These are phyloP conservation scores for Sebastes nivosus DNA, from an alignment of 2,797 vertebrate species.

Conservation along the genomic window DNA sequence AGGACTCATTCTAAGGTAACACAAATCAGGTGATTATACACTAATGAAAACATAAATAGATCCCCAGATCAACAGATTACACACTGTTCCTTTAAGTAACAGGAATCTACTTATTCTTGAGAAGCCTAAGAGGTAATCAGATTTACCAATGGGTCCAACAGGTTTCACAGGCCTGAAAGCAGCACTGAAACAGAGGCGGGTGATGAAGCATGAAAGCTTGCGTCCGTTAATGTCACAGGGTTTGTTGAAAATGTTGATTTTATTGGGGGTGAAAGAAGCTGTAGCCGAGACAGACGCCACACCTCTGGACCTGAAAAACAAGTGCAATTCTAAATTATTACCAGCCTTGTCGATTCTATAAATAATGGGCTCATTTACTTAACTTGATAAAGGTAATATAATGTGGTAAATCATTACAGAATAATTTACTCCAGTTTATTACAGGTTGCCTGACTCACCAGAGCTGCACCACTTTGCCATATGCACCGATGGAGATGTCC, in stretches of 20 bases:
- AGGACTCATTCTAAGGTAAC: too few species aligned
- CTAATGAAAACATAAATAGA: too few species aligned
- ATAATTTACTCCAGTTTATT: neutral
- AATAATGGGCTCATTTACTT: neutral
- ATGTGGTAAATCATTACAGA: neutral
- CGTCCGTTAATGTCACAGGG: constrained; percentile 82
- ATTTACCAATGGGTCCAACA: constrained; percentile 86
- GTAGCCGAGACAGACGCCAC: constrained; percentile 84
- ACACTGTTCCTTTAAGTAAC: neutral
- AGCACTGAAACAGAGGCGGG: constrained; percentile 85
- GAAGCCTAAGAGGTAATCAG: neutral
- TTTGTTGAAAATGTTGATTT: constrained; percentile 89
- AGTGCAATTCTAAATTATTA: neutral
- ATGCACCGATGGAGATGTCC: constrained; percentile 89
- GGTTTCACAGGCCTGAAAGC: constrained; percentile 84
- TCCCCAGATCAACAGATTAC: too few species aligned
- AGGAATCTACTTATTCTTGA: neutral
- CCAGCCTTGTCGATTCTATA: neutral
- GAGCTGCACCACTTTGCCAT: constrained; percentile 90
- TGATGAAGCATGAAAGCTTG: constrained; percentile 67
- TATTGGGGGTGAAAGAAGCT: constrained; percentile 86
- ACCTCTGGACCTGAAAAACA: constrained; percentile 86
- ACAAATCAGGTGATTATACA: too few species aligned
- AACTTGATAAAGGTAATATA: neutral
- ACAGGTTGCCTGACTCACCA: constrained; percentile 82